phyloP scores from a whole-genome alignment of 2,113 vertebrate species.

The Hyperopisus bebe region DNA sequence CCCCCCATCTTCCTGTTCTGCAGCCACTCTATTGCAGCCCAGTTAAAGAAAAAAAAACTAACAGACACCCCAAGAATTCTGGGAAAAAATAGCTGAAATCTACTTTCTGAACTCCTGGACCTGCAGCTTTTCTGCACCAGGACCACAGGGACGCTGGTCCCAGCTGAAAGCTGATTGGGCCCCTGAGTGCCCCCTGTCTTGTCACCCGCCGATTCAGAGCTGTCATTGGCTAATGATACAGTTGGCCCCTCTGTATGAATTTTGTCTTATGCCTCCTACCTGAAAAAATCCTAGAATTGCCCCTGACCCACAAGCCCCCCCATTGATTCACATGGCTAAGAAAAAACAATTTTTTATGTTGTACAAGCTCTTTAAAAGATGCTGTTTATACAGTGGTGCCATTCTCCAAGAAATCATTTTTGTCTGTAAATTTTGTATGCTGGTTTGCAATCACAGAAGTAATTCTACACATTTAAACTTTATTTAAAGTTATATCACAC shows the following conservation, averaged over 20 bases:
- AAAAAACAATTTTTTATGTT: not conserved
- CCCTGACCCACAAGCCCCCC: not conserved
- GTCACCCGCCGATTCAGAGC: not conserved
- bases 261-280: too few relatives aligned
- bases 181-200: not conserved
- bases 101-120: too few relatives aligned
- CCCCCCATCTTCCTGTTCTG: too few relatives aligned
- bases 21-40: too few relatives aligned
- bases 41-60: too few relatives aligned
- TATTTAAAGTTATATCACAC: not conserved
- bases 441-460: not conserved
- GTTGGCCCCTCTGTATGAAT: too few relatives aligned
- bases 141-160: too few relatives aligned
- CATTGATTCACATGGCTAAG: not conserved
- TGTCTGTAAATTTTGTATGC: not conserved
- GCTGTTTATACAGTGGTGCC: not conserved
- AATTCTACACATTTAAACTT: not conserved
- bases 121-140: too few relatives aligned
- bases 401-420: not conserved
- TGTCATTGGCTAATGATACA: not conserved
- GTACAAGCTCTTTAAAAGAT: not conserved
- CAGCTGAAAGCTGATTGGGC: too few relatives aligned
- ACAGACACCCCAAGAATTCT: too few relatives aligned
- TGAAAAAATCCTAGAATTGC: too few relatives aligned
- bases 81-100: too few relatives aligned